Base-by-base conservation (phyloP, 2,113 vertebrate species). In the Etheostoma spectabile region DNA sequence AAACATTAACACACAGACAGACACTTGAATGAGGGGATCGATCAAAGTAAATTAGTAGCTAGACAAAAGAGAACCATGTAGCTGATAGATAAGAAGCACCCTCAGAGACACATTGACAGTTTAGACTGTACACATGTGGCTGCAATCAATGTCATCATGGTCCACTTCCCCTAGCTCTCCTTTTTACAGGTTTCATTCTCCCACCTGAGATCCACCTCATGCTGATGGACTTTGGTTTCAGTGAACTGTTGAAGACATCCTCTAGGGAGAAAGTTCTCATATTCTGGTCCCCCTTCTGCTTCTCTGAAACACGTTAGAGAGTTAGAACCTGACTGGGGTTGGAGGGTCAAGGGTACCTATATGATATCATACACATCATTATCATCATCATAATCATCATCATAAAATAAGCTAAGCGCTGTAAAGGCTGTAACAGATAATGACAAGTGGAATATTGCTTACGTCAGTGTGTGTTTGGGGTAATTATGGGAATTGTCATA, bases 131-230 rank as follows among this genome's bases (percentile, higher is more conserved):
- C 10, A 42, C 22, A 8, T 7, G 53, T n/a, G 8, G 22, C 11
- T 56, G 53, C 48, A 30, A 77, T 51, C 30, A 56, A 19, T 51
- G 18, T 3, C 22, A 42, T 27, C 63, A 69, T 45, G 6, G 38
- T 57, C 52, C 45, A 48, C 5, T 27, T 59, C 14, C 8, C 45
- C 21, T 18, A 71, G 49, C 45, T 15, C 38, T 24, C 16, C 16
- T 45, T 48, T 45, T 19, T 45, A 38, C 15, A 15, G 45, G 66
- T 45, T 22, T 8, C 27, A 21, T 45, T 56, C 21, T 33, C 85
- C 63, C 82, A 98, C 98, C 97, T 95, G 98, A 99, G 90, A 99
- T 96, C 98, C 98, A 99, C 21, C 90, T 95, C 70, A 98, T 93
- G 93, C 92, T 95, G 93, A 94, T 96, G 57, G 95, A 96, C 91